Percentiles rank a stretch among this genome's conserved stretches.
Conservation (phyloP, 1,140 invertebrate genomes). For the Triops cancriformis region DNA sequence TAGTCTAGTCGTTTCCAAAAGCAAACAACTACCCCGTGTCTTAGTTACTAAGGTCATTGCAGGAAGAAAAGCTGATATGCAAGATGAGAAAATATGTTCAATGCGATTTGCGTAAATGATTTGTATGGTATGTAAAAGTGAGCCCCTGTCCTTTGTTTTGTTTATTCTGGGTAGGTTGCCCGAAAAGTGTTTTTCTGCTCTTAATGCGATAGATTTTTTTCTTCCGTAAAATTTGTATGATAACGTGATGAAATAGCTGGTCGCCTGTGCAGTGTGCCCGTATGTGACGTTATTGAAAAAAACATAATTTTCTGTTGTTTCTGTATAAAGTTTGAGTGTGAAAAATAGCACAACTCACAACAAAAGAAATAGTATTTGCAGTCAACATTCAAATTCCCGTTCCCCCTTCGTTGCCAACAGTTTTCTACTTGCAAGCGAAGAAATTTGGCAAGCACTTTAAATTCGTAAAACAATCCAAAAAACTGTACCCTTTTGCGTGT, state of each 20-base stretch:
- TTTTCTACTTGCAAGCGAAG: not conserved
- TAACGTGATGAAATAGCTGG: not conserved
- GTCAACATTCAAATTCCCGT: not conserved
- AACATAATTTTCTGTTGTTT: not conserved
- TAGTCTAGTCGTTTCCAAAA: conserved; percentile 9
- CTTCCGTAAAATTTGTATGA: not conserved
- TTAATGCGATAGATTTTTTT: not conserved
- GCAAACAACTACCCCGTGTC: not conserved
- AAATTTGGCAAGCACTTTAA: too few relatives aligned
- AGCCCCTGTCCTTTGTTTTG: not conserved
- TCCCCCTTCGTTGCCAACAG: not conserved
- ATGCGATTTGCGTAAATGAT: not conserved
- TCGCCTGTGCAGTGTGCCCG: not conserved
- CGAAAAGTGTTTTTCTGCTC: not conserved
- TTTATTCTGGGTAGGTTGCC: not conserved
- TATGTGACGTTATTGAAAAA: not conserved
- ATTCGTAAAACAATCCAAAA: too few relatives aligned
- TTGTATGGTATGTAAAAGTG: not conserved
- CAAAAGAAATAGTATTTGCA: not conserved
- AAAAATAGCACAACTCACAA: not conserved
- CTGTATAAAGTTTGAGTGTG: conserved; percentile 10
- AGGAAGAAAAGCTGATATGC: not conserved
- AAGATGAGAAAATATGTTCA: not conserved
- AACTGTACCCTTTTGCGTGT: too few relatives aligned
- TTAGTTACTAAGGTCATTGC: not conserved